Conservation (phyloP, 2,888 invertebrate genomes). For the Drosophila recens region DNA sequence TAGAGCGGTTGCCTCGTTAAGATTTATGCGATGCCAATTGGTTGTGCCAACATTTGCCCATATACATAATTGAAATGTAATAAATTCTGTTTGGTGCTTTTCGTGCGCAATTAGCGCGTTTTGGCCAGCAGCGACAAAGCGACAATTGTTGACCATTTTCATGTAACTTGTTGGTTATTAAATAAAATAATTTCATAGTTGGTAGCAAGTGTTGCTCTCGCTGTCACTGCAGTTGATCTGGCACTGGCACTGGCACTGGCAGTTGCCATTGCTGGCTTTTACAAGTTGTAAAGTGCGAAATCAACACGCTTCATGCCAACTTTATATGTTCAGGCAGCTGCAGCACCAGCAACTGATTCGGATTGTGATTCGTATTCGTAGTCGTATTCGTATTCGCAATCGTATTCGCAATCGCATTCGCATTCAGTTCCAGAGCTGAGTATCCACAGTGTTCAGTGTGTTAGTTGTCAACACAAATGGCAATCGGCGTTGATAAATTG, state of each 20-base stretch:
- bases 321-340: slow-evolving; percentile 42
- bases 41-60: slow-evolving; percentile 74
- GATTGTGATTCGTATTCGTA: slow-evolving; percentile 19
- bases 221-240: slow-evolving; percentile 10
- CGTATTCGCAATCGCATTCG: slow-evolving; percentile 27
- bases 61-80: slow-evolving; percentile 82
- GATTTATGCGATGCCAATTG: slow-evolving; percentile 81
- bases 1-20: slow-evolving; percentile 28
- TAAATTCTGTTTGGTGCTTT: slow-evolving; percentile 69
- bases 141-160: slow-evolving; percentile 74
- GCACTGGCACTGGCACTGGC: neutral
- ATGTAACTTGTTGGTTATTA: slow-evolving; percentile 70
- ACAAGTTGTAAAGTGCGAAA: slow-evolving; percentile 82
- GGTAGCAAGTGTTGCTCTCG: slow-evolving; percentile 25
- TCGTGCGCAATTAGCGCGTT: slow-evolving; percentile 68
- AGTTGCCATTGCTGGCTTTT: slow-evolving; percentile 69
- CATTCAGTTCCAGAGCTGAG: slow-evolving; percentile 42
- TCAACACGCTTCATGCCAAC: slow-evolving; percentile 82
- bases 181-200: slow-evolving; percentile 82
- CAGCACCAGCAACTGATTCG: slow-evolving; percentile 35
- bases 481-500: slow-evolving; percentile 81
- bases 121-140: slow-evolving; percentile 57
- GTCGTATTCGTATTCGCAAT: slow-evolving; percentile 18
- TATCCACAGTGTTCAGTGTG: slow-evolving; percentile 55
- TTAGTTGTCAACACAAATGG: slow-evolving; percentile 82